Evolutionary conservation across 2,113 vertebrate genomes (phyloP).

Genomic region (Guaruba guarouba): DNA sequence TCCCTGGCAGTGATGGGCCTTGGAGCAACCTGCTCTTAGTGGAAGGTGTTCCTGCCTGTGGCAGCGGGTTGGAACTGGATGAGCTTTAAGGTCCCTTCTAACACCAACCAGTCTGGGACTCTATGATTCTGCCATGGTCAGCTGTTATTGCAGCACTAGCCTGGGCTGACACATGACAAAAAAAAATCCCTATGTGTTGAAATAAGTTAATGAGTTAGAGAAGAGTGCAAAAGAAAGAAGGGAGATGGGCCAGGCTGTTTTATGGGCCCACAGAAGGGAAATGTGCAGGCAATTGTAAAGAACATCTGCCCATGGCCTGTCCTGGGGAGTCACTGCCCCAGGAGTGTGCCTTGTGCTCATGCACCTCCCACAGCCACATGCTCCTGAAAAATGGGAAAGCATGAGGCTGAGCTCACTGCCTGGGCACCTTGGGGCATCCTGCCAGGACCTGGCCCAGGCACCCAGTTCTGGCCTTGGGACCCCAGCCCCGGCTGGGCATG

Average conservation of each 20-base stretch:
- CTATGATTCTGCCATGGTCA: background rate
- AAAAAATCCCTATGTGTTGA: background rate
- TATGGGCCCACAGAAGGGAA: background rate
- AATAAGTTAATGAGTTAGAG: background rate
- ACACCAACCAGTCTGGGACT: background rate
- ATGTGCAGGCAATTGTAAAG: background rate
- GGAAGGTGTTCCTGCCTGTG: background rate
- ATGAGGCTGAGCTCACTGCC: background rate
- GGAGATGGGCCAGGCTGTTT: background rate
- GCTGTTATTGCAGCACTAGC: background rate
- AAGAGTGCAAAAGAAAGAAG: background rate
- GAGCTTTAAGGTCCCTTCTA: background rate
- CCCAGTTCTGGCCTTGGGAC: background rate
- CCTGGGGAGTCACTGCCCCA: background rate
- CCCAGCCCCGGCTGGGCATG: background rate
- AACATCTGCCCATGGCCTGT: background rate
- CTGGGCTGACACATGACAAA: background rate
- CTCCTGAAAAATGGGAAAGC: accelerated
- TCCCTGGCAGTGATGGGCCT: background rate
- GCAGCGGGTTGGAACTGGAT: background rate
- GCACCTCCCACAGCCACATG: background rate
- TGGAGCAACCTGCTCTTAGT: background rate
- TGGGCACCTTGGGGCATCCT: accelerated
- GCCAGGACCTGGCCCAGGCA: background rate
- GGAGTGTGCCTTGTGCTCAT: accelerated